Base-by-base conservation (phyloP, 2,797 vertebrate species). In the Clarias pachynema region DNA sequence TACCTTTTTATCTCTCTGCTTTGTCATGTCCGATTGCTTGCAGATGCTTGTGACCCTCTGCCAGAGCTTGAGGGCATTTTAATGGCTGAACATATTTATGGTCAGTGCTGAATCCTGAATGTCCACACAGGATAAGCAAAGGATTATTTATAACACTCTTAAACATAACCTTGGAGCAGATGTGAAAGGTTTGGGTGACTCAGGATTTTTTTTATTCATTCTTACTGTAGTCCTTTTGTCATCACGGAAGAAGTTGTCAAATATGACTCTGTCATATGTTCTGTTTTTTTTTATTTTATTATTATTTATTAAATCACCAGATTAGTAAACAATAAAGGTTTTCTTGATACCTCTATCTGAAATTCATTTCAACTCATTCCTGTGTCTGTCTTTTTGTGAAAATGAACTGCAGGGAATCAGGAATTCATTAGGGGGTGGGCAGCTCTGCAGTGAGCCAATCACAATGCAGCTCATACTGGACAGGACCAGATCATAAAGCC, bases 381-480 rank as follows among this genome's bases (percentile, higher is more conserved):
- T 10, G 84, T 53, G 6, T 63, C 34, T 31, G 14, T n/a, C 29
- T 86, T 40, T 86, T 49, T 70, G 29, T 18, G 40, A 44, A 68
- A 62, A 85, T 63, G 44, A 24, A 70, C 10, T n/a, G 69, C 34
- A 53, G 44, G 40, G 84, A 79, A 73, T 81, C 49, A 63, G 72
- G 82, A 77, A 72, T 44, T 84, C 74, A 74, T 68, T 69, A 62
- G 60, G 72, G 62, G 79, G 82, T 82, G 88, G 87, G 88, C 53
- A 79, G 86, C 82, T 85, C 78, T 86, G 40, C 73, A 78, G 44
- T 12, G 20, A 73, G 79, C 90, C 89, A 90, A 89, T 90, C 80
- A 87, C 26, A 70, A 26, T 8, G 9, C 70, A 68, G 73, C 73
- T 65, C n/a, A 74, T 84, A 82, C 73, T 84, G 82, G 75, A 62